These are phyloP conservation scores for Cephalophus harveyi DNA, from an alignment of 2,113 vertebrate genomes.

Conservation along the genomic window DNA sequence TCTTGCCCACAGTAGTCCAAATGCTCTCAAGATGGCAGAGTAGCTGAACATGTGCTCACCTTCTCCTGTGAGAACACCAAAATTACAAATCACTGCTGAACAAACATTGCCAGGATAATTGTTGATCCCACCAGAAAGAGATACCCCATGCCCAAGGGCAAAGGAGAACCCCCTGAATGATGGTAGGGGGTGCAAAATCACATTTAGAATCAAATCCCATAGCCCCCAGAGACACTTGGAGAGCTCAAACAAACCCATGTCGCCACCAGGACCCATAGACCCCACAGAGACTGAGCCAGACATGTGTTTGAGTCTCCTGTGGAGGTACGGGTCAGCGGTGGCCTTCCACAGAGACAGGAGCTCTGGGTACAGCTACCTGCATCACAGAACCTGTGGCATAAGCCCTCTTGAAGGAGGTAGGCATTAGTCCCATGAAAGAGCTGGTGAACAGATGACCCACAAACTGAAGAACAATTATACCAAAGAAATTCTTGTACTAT, in stretches of 20 bases:
- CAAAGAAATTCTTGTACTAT: not conserved
- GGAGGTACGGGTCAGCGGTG: not conserved
- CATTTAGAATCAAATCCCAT: not conserved
- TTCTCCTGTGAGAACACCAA: not conserved
- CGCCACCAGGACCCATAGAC: not conserved
- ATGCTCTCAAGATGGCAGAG: not conserved
- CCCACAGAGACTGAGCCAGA: not conserved
- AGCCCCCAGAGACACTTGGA: not conserved
- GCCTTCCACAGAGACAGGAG: not conserved
- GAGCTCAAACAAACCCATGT: not conserved
- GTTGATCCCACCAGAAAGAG: not conserved
- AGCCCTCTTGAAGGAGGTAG: not conserved
- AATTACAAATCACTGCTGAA: not conserved
- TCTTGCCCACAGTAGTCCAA: not conserved
- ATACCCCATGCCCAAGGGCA: not conserved
- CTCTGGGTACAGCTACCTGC: not conserved
- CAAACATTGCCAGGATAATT: not conserved
- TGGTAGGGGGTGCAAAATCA: not conserved
- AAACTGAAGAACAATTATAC: not conserved
- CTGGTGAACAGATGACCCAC: not conserved
- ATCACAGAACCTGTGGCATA: not conserved
- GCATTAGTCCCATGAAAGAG: not conserved
- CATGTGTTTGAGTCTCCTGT: not conserved
- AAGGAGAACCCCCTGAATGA: not conserved
- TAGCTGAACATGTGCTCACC: not conserved